phyloP scores from a whole-genome alignment of 2,113 vertebrate genomes.

The Apodemus speciosus region DNA sequence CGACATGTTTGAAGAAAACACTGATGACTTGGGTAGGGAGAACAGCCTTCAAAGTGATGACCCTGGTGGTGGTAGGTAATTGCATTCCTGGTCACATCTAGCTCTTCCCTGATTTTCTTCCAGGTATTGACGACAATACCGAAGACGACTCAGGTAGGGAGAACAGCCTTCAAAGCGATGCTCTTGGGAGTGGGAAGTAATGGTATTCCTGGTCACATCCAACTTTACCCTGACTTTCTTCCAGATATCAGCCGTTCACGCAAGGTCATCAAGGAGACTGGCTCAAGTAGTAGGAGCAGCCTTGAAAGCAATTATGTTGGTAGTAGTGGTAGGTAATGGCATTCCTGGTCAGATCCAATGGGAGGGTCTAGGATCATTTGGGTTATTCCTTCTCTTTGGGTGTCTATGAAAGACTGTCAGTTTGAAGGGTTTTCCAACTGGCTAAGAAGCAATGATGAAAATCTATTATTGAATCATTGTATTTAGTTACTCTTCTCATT shows the following conservation, averaged over 20 bases:
- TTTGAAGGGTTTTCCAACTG: neutral
- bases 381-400: neutral
- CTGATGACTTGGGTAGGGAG: neutral
- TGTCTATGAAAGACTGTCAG: neutral
- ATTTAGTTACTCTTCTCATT: neutral
- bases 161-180: too few species aligned
- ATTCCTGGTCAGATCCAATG: neutral
- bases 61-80: neutral
- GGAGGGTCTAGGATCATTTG: neutral
- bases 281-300: neutral
- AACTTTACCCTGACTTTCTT: neutral
- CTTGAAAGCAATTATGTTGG: neutral
- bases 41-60: neutral
- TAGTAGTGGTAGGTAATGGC: neutral
- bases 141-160: neutral
- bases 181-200: neutral
- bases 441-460: neutral
- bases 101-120: neutral
- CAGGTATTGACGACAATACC: neutral
- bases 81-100: neutral
- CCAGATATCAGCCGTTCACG: neutral
- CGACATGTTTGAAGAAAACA: neutral
- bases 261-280: rapidly evolving
- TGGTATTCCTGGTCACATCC: neutral
- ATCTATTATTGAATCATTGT: neutral